A percentile compares a stretch with the other conserved stretches of the same genome.
Conservation (phyloP, 1,140 invertebrate species). For the silkworm (Bombyx mori) region ASM3026992v2 NC_085115.1:10857001-10857500, state of each 20-base stretch:
- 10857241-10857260: constrained; percentile 1
- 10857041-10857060: not conserved
- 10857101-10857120: not conserved
- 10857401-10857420: too few relatives aligned
- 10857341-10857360: too few relatives aligned
- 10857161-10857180: not conserved
- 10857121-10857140: not conserved
- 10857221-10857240: not conserved
- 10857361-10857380: too few relatives aligned
- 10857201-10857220: not conserved
- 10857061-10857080: not conserved
- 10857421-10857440: too few relatives aligned
- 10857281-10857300: not conserved
- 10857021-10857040: too few relatives aligned
- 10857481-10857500: too few relatives aligned
- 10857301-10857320: not conserved
- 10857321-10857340: too few relatives aligned
- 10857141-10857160: not conserved
- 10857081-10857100: not conserved
- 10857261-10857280: constrained; percentile 1
- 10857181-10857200: not conserved
- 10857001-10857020: too few relatives aligned
- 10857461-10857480: too few relatives aligned
- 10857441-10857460: too few relatives aligned
- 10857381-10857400: too few relatives aligned